Evolutionary conservation across 2,797 vertebrate genomes (phyloP).

Genomic region (Myotis planiceps): DNA sequence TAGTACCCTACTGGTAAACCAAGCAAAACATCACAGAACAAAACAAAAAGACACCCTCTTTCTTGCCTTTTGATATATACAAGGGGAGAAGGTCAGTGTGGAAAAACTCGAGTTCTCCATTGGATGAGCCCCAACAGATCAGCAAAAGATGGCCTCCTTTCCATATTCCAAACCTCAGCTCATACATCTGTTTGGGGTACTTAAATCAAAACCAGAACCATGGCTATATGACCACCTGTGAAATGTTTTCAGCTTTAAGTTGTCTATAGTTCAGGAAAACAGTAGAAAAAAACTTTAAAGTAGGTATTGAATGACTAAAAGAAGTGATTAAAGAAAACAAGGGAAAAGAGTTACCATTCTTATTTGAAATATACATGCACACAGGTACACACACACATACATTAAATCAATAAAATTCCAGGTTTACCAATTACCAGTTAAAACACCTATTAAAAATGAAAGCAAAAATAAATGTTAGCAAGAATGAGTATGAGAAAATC

Average conservation of each 20-base stretch:
- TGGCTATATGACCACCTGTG: background rate
- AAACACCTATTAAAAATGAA: background rate
- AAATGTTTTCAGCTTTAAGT: background rate
- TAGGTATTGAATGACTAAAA: background rate
- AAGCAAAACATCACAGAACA: background rate
- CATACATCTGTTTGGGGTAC: background rate
- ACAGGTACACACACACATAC: background rate
- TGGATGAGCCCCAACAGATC: background rate
- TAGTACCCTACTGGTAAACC: background rate
- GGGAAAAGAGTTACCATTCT: background rate
- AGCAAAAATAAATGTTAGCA: background rate
- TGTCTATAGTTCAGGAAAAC: background rate
- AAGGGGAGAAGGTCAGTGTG: background rate
- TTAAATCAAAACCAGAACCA: background rate
- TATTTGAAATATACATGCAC: background rate
- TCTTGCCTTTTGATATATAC: background rate
- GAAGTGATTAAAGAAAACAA: background rate
- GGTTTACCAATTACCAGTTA: background rate
- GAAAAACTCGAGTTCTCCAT: background rate
- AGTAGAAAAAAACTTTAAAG: background rate
- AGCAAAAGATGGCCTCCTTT: background rate
- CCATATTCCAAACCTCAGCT: background rate
- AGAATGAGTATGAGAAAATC: background rate
- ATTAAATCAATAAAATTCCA: background rate
- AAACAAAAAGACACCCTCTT: background rate